Conservation (phyloP, 2,888 invertebrate genomes). For the Phrixothrix hirtus region DNA sequence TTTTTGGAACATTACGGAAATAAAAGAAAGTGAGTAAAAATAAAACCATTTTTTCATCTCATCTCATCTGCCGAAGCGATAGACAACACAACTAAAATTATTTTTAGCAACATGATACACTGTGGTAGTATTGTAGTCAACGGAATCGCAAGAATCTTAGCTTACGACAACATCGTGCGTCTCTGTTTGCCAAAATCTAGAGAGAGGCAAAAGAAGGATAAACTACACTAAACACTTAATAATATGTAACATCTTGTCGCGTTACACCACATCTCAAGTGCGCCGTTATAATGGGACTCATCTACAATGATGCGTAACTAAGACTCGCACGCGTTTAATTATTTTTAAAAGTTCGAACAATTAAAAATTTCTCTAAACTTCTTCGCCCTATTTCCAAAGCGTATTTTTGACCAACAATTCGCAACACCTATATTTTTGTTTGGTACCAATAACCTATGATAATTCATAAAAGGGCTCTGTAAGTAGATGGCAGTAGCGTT, state of each 20-base stretch:
- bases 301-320: constrained; percentile 24
- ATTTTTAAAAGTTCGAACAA: constrained; percentile 4
- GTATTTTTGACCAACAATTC: too few species aligned
- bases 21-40: constrained; percentile 28
- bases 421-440: too few species aligned
- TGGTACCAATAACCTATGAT: too few species aligned
- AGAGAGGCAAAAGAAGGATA: constrained; percentile 4
- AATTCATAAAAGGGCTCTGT: too few species aligned
- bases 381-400: too few species aligned
- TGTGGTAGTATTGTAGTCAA: constrained; percentile 30
- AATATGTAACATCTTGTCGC: constrained; percentile 25
- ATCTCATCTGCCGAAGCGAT: constrained; percentile 30
- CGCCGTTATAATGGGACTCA: constrained; percentile 25
- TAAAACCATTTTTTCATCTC: constrained; percentile 27
- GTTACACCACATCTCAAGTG: constrained; percentile 28
- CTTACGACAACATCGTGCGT: constrained; percentile 10
- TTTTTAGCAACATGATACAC: constrained; percentile 33
- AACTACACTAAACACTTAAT: constrained; percentile 3
- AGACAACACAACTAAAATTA: constrained; percentile 32
- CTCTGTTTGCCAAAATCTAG: constrained; percentile 14
- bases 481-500: background rate
- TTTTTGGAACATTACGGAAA: constrained; percentile 32
- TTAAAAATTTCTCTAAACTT: too few species aligned
- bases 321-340: constrained; percentile 15
- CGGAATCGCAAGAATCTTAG: constrained; percentile 13